These are phyloP conservation scores for Ianthella basta DNA, from an alignment of 37 sponge, comb jelly and placozoan genomes.

Conservation along the genomic window DNA sequence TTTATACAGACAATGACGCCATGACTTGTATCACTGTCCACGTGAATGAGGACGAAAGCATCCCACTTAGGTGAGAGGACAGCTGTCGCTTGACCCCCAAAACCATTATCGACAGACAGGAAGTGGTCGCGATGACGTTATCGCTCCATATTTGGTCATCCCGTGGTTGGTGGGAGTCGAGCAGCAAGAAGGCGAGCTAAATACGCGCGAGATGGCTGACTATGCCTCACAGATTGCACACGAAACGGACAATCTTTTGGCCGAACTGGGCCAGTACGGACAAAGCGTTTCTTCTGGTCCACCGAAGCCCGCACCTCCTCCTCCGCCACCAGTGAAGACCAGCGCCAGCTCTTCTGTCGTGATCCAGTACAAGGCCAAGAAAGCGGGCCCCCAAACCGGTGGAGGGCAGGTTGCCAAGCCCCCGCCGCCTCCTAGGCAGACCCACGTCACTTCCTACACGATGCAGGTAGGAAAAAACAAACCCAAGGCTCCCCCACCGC, in stretches of 20 bases:
- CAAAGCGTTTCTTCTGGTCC: background rate
- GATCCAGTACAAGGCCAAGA: constrained; percentile 13
- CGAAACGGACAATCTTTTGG: constrained; percentile 71
- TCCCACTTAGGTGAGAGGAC: too few relatives aligned
- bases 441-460: constrained; percentile 76
- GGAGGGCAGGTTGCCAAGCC: constrained; percentile 47
- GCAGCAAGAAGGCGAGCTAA: background rate
- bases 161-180: background rate
- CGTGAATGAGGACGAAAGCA: too few relatives aligned
- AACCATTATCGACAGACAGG: too few relatives aligned
- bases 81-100: too few relatives aligned
- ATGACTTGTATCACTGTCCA: too few relatives aligned
- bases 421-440: constrained; percentile 68
- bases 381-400: constrained; percentile 40
- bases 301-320: constrained; percentile 20
- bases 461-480: constrained; percentile 54
- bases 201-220: background rate
- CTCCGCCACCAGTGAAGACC: constrained; percentile 35
- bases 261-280: constrained; percentile 58
- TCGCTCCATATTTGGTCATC: background rate
- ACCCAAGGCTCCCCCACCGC: background rate
- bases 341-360: constrained; percentile 26
- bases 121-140: too few relatives aligned
- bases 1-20: too few relatives aligned
- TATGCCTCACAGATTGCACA: constrained; percentile 36